These are phyloP conservation scores for Darevskia mixta DNA, from an alignment of 2,797 vertebrate species.

Conservation along the genomic window DNA sequence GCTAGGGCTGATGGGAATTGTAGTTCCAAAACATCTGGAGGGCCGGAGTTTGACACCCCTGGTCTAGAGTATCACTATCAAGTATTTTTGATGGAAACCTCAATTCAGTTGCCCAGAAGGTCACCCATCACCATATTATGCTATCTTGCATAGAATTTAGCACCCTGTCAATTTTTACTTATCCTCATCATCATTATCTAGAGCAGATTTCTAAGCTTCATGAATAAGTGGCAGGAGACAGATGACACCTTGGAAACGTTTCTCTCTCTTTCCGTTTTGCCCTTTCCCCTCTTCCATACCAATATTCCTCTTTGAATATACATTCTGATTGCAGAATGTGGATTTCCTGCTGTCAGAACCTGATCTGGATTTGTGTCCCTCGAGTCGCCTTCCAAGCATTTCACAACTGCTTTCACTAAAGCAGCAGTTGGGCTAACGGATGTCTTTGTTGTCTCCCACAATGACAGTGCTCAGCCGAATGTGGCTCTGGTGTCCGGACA, in stretches of 20 bases:
- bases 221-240: not conserved
- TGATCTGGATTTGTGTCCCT: too few relatives aligned
- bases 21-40: too few relatives aligned
- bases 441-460: not conserved
- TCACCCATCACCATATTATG: not conserved
- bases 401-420: accelerated
- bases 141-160: not conserved
- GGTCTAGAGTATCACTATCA: not conserved
- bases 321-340: not conserved
- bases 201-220: not conserved
- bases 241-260: not conserved
- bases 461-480: slow-evolving; percentile 83
- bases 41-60: too few relatives aligned
- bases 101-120: too few relatives aligned
- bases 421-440: accelerated
- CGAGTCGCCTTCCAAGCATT: too few relatives aligned
- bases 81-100: not conserved
- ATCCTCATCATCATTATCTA: not conserved
- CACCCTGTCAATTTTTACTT: not conserved
- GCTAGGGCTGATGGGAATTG: too few relatives aligned
- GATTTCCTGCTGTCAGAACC: not conserved
- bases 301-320: not conserved
- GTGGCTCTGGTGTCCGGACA: slow-evolving; percentile 85
- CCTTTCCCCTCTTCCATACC: not conserved
- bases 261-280: not conserved